Base-by-base conservation (phyloP, 2,888 invertebrate genomes). In the Pseudoips prasinana region DNA sequence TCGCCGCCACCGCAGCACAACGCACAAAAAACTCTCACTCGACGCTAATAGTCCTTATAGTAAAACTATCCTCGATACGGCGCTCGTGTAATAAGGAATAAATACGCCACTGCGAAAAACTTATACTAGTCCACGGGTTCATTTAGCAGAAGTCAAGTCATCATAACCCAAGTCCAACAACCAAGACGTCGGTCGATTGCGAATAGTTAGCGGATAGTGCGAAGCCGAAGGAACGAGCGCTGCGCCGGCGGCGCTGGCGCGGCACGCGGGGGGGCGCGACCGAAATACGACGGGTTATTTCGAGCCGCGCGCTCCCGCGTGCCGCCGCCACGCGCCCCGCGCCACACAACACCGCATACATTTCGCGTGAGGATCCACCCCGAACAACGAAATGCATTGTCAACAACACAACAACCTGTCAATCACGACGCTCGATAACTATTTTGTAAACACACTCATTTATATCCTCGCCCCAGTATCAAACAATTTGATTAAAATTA, bases 181-280 rank as follows among this genome's bases (percentile, higher is more conserved):
- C 92, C 94, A 94, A 95, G 95, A 95, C 95, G 95, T 95, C 95
- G 95, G 94, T 95, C 95, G 95, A 94, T 94, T 94, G 94, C 94
- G 93, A 94, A 94, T 94, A 92, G 94, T 92, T 92, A 94, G 94
- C 94, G 94, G 94, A 93, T 93, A 94, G 93, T 94, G 93, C 89
- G 72, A 69, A 52, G 71, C 61, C 47, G 51, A 53, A 48, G 63
- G 43, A 55, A 54, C 58, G 71, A 60, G 64, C 69, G 65, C 63
- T 70, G 73, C 67, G 79, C 73, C 67, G 62, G 71, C 73, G 73
- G 56, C 57, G 58, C 40, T 53, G 58, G 58, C 60, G 68, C 56
- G 55, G 54, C 48, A 48, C 61, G 73, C 73, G 73, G 73, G 70
- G 69, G 67, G 73, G 69, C 59, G 63, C 75, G 81, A 81, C 84